Conservation (phyloP, 2,113 vertebrate species). For the Ahaetulla prasina region DNA sequence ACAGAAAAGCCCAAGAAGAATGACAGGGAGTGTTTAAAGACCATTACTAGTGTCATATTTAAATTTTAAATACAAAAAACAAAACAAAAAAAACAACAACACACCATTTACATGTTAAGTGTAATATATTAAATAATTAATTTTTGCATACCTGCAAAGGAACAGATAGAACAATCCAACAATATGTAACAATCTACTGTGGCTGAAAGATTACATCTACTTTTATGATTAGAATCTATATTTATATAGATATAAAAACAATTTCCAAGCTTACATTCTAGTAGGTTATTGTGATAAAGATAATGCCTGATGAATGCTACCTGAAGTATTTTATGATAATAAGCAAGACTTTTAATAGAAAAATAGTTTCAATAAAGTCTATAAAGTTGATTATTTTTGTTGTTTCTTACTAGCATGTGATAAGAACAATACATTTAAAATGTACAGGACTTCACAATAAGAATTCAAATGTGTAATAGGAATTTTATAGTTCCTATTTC, state of each 20-base stretch:
- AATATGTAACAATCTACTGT: constrained; percentile 53
- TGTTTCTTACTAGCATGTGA: neutral
- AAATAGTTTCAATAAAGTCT: neutral
- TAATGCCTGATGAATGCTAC: constrained; percentile 7
- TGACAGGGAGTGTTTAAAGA: constrained; percentile 59
- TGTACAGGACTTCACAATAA: neutral
- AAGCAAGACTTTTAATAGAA: constrained; percentile 21
- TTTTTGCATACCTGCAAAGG: constrained; percentile 42
- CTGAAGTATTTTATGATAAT: constrained; percentile 6
- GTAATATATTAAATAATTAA: constrained; percentile 70
- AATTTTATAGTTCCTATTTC: neutral
- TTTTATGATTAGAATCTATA: constrained; percentile 27
- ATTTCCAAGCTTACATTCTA: constrained; percentile 23
- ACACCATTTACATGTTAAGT: constrained; percentile 66
- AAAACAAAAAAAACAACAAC: too few relatives aligned
- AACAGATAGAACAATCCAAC: constrained; percentile 59
- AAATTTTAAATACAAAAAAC: constrained; percentile 51
- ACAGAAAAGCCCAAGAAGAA: constrained; percentile 28
- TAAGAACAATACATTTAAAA: neutral
- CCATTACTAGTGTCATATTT: constrained; percentile 50
- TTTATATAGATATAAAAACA: constrained; percentile 31
- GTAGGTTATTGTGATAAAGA: constrained; percentile 40
- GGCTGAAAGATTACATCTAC: constrained; percentile 53
- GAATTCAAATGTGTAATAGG: neutral
- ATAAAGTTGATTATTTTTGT: neutral